Evolutionary conservation across 2,888 invertebrate genomes (phyloP), one percentile per base, ranked within the genome.

Genomic region (Scaptomyza parva): DNA sequence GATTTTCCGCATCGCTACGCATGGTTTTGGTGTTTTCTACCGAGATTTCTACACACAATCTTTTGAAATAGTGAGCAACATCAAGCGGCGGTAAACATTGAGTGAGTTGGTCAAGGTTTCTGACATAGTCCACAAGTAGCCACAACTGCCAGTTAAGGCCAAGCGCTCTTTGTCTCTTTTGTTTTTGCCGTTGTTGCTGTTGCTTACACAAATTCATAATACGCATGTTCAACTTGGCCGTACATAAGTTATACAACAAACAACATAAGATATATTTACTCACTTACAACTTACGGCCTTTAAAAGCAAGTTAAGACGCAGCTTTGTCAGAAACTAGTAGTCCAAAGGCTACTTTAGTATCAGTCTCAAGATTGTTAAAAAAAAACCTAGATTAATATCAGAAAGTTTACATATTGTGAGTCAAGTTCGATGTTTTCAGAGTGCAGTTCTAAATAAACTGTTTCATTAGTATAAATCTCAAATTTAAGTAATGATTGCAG

Each of bases 61-160:
- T 86, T 84, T 86, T 84, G 77, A 77, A 81, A 86, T 70, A 73
- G 3, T 35, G 7, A 35, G 35, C 77, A 28, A 26, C 28, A 33
- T 7, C 33, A 35, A 60, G 35, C 45, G 70, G 63, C 65, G 78
- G 66, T 54, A 63, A 70, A 64, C 64, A 60, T 40, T 61, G 55
- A 58, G 55, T 80, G 78, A 88, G 84, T 86, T 84, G 87, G 88
- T 84, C 84, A 84, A 84, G 84, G 84, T 86, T 84, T 72, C 62
- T 52, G 60, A 48, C 51, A 62, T 70, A 74, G 85, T 67, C 70
- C 68, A 74, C 66, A 74, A 76, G 73, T 74, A 74, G 77, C 72
- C 67, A 20, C 66, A 50, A 52, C 60, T 51, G 35, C 50, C 47
- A 55, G 70, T 53, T 58, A 45, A 57, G 63, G 75, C 58, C 51